A percentile compares a stretch with the other conserved stretches of the same genome.
Conservation (phyloP, 1,140 invertebrate genomes). For the Drosophila tani region DNA sequence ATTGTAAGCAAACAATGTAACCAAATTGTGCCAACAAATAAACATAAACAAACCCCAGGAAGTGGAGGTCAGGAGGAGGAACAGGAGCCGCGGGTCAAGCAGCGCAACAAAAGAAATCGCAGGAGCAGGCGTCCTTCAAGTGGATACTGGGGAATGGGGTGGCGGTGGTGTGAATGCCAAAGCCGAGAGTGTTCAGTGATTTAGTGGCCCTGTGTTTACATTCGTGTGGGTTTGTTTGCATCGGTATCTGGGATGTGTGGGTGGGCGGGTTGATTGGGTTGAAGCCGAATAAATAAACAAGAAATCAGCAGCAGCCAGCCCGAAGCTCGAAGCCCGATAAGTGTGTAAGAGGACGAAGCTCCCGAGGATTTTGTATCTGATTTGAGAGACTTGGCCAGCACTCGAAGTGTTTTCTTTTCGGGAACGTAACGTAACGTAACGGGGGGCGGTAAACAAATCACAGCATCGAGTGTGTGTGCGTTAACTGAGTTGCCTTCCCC, state of each 20-base stretch:
- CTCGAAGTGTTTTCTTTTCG: slow-evolving; percentile 43
- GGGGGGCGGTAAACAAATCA: slow-evolving; percentile 44
- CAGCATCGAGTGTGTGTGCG: slow-evolving; percentile 41
- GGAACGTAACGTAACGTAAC: neutral
- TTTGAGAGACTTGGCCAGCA: slow-evolving; percentile 40
- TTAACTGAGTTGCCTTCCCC: slow-evolving; percentile 37
- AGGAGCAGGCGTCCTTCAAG: slow-evolving; percentile 26
- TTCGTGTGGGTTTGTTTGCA: slow-evolving; percentile 65
- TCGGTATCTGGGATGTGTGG: slow-evolving; percentile 33
- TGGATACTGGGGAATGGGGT: slow-evolving; percentile 12
- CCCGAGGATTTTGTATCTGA: slow-evolving; percentile 53
- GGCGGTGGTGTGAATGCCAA: slow-evolving; percentile 69
- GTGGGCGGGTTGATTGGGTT: slow-evolving; percentile 72
- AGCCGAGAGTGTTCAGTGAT: slow-evolving; percentile 76
- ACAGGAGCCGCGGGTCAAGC: slow-evolving; percentile 71
- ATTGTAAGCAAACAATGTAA: slow-evolving; percentile 82
- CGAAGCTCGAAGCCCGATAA: slow-evolving; percentile 67
- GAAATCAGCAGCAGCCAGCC: slow-evolving; percentile 59
- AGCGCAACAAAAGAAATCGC: slow-evolving; percentile 72
- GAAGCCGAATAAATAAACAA: slow-evolving; percentile 79
- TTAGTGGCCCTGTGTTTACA: slow-evolving; percentile 71
- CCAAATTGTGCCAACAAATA: slow-evolving; percentile 83
- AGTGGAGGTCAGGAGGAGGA: slow-evolving; percentile 8
- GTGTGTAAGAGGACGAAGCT: slow-evolving; percentile 65
- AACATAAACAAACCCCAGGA: slow-evolving; percentile 71